phyloP scores from a whole-genome alignment of 2,888 invertebrate species.

The Tupiocoris notatus region DNA sequence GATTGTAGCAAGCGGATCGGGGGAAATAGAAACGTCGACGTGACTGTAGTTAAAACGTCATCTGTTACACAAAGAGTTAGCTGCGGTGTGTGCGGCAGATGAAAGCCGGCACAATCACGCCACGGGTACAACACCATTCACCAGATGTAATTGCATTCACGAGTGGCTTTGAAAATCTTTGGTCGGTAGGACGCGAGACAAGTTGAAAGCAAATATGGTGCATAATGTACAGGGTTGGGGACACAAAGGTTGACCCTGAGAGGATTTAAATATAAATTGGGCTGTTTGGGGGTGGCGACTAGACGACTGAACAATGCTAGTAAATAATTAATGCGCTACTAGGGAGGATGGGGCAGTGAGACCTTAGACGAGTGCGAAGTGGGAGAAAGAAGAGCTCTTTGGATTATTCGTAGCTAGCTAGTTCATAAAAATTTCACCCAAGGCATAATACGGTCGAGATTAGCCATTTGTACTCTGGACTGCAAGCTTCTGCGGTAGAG shows the following conservation, averaged over 20 bases:
- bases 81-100: background rate
- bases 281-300: background rate
- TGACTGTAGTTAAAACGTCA: background rate
- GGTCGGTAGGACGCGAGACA: slow-evolving; percentile 3
- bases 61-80: background rate
- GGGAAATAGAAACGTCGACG: background rate
- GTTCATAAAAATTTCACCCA: background rate
- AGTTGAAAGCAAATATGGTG: slow-evolving; percentile 34
- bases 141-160: slow-evolving; percentile 31
- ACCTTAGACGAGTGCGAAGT: background rate
- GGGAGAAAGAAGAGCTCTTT: background rate
- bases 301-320: slow-evolving; percentile 28
- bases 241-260: slow-evolving; percentile 32
- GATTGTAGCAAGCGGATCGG: background rate
- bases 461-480: background rate
- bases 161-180: slow-evolving; percentile 28
- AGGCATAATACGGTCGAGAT: background rate
- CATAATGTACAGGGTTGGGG: slow-evolving; percentile 24
- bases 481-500: background rate
- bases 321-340: slow-evolving; percentile 29
- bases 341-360: background rate
- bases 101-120: slow-evolving; percentile 9
- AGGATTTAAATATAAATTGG: slow-evolving; percentile 39
- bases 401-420: background rate
- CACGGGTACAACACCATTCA: slow-evolving; percentile 11